Percentiles rank a stretch among this genome's conserved stretches.
These are phyloP conservation scores for Philereme vetulata DNA, from an alignment of 2,888 invertebrate species.

Conservation along the genomic window DNA sequence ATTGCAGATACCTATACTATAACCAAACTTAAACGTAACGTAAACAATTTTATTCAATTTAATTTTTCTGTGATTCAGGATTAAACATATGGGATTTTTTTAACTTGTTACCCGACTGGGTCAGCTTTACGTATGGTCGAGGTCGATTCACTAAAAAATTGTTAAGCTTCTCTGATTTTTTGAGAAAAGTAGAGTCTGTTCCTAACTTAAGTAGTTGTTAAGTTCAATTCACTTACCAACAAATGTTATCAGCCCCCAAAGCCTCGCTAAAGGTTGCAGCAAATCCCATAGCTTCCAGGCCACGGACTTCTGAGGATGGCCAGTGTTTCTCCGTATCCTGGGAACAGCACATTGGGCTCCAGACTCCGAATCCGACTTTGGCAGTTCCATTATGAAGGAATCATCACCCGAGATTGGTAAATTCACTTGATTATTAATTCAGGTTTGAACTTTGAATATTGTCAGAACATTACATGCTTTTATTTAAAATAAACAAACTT, in stretches of 20 bases:
- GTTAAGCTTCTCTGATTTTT: no score
- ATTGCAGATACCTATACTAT: no score
- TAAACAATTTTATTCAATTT: no score
- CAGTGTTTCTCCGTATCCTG: constrained; percentile 46
- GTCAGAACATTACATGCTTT: not conserved
- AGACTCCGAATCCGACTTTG: constrained; percentile 52
- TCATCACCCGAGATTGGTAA: constrained; percentile 15
- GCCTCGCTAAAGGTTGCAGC: constrained; percentile 71
- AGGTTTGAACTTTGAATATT: no score
- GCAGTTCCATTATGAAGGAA: constrained; percentile 51
- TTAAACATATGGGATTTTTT: no score
- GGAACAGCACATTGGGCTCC: constrained; percentile 50
- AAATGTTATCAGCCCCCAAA: constrained; percentile 76
- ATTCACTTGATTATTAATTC: not conserved
- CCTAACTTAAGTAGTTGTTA: no score
- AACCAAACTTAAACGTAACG: no score
- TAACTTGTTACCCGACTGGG: no score
- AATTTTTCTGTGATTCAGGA: no score
- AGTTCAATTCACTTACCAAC: constrained; percentile 57
- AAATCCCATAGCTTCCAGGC: constrained; percentile 73
- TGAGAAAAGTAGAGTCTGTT: no score
- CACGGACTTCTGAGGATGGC: constrained; percentile 60
- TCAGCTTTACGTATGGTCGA: no score
- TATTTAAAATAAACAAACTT: not conserved
- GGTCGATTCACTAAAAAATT: no score